Conservation (phyloP, 2,888 invertebrate species). For the Nasonia oneida region DNA sequence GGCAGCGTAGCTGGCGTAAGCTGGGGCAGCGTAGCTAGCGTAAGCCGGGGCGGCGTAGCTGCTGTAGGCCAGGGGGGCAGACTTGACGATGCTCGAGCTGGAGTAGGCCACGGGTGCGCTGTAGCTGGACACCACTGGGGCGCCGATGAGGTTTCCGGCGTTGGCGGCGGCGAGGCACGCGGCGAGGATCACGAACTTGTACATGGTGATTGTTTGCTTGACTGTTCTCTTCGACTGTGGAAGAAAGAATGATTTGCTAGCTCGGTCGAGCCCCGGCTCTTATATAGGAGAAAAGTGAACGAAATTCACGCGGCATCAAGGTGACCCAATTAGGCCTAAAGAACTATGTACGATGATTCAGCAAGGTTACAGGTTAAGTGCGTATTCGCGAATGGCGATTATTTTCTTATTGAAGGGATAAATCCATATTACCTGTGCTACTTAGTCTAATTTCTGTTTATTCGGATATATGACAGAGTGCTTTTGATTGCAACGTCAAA, state of each 20-base stretch:
- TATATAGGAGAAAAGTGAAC: neutral
- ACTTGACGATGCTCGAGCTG: neutral
- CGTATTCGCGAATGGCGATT: too few species aligned
- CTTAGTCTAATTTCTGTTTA: too few species aligned
- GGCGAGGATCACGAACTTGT: constrained; percentile 42
- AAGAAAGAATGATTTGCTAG: neutral
- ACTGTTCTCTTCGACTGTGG: neutral
- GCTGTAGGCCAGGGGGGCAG: neutral
- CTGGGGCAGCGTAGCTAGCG: neutral
- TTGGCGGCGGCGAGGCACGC: constrained; percentile 45
- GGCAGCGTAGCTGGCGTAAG: neutral
- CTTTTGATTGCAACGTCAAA: too few species aligned
- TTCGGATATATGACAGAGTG: too few species aligned
- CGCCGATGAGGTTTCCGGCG: neutral
- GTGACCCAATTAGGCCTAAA: neutral
- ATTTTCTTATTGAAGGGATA: too few species aligned
- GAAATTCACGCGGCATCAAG: neutral
- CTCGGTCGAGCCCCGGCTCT: neutral
- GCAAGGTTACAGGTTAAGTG: too few species aligned
- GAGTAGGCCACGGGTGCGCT: constrained; percentile 7
- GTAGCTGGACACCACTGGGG: neutral
- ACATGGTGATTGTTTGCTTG: constrained; percentile 16
- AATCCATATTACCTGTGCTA: too few species aligned
- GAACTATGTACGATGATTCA: neutral
- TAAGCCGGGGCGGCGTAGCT: constrained; percentile 10